A percentile compares a stretch with the other conserved stretches of the same genome.
Conservation (phyloP, 2,113 vertebrate species). For the Triplophysa rosa region DNA sequence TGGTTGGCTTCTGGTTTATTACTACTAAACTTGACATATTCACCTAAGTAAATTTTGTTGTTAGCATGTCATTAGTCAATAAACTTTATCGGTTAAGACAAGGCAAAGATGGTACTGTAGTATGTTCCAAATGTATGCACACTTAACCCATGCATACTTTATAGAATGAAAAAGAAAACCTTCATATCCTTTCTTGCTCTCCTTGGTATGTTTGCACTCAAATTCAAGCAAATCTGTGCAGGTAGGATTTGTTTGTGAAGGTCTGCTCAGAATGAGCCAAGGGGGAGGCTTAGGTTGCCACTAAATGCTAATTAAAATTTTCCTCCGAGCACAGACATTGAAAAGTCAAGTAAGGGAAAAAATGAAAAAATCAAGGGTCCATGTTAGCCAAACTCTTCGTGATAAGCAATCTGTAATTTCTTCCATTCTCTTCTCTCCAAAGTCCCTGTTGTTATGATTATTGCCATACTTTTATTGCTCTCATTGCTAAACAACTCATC, state of each 20-base stretch:
- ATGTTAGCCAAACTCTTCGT: constrained; percentile 60
- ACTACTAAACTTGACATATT: too few relatives aligned
- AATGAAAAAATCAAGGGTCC: constrained; percentile 29
- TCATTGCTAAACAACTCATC: constrained; percentile 55
- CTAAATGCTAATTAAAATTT: constrained; percentile 37
- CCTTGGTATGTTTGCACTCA: not conserved
- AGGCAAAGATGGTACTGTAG: too few relatives aligned
- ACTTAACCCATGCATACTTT: too few relatives aligned
- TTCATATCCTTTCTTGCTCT: too few relatives aligned
- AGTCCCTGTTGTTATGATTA: constrained; percentile 56
- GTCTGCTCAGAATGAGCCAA: constrained; percentile 2
- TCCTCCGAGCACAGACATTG: constrained; percentile 39
- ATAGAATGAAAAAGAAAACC: too few relatives aligned
- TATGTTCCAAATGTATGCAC: too few relatives aligned
- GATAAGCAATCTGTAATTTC: constrained; percentile 64
- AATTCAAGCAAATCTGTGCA: not conserved
- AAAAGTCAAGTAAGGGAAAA: constrained; percentile 28
- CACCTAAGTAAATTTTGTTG: too few relatives aligned
- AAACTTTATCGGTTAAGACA: too few relatives aligned
- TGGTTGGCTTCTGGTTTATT: too few relatives aligned
- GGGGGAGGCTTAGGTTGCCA: constrained; percentile 24
- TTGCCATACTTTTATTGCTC: constrained; percentile 51
- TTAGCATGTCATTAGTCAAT: too few relatives aligned
- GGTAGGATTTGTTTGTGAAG: constrained; percentile 6
- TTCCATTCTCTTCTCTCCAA: constrained; percentile 60